phyloP scores from a whole-genome alignment of 1,140 invertebrate genomes.

The Drosophila tristis region DNA sequence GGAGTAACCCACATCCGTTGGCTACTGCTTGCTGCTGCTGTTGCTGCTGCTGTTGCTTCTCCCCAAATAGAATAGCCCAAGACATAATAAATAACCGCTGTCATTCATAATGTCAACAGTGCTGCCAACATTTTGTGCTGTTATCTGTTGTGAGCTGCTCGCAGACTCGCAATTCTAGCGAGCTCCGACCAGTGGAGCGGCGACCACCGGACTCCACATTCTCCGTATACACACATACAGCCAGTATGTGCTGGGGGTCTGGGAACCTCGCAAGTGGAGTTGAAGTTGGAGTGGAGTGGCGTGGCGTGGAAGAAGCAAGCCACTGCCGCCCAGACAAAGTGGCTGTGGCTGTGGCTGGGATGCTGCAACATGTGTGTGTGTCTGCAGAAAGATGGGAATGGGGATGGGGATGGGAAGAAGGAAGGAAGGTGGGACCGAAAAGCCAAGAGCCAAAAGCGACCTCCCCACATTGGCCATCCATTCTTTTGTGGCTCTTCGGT shows the following conservation, averaged over 20 bases:
- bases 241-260: slow-evolving; percentile 11
- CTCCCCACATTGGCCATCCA: slow-evolving; percentile 3
- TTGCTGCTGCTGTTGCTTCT: slow-evolving; percentile 4
- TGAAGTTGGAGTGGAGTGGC: slow-evolving; percentile 33
- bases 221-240: slow-evolving; percentile 47
- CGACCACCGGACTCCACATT: slow-evolving; percentile 61
- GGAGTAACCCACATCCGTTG: too few relatives aligned
- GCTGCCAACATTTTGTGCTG: slow-evolving; percentile 82
- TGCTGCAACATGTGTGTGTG: slow-evolving; percentile 26
- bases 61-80: slow-evolving; percentile 53
- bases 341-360: slow-evolving; percentile 33
- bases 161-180: slow-evolving; percentile 69
- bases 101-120: slow-evolving; percentile 83
- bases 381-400: slow-evolving; percentile 37
- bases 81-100: slow-evolving; percentile 83
- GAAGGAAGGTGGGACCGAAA: slow-evolving; percentile 32
- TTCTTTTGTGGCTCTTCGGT: slow-evolving; percentile 34
- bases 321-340: slow-evolving; percentile 66
- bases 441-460: slow-evolving; percentile 15
- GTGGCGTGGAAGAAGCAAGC: slow-evolving; percentile 40
- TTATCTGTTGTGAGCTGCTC: slow-evolving; percentile 65
- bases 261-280: slow-evolving; percentile 31
- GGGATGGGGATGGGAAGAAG: background rate
- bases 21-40: background rate
- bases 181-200: slow-evolving; percentile 46